Percentiles rank a stretch among this genome's conserved stretches.
Conservation (phyloP, 1,140 invertebrate species). For the Scaptomyza montana region DNA sequence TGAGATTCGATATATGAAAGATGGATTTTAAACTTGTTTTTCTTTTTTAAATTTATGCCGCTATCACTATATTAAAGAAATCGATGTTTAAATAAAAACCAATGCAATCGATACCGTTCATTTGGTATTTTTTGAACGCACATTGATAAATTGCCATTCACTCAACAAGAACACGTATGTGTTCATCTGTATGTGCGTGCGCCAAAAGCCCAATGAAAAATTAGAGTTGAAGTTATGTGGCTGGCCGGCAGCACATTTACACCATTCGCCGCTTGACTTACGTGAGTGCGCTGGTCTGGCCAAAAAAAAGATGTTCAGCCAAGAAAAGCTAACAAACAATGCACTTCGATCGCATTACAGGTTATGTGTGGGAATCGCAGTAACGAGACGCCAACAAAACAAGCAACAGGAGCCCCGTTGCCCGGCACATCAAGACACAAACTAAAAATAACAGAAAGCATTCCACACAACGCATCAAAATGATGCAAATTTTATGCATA, state of each 20-base stretch:
- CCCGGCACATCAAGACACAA: constrained; percentile 28
- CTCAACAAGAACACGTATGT: constrained; percentile 34
- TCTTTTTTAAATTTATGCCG: neutral
- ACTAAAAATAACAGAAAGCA: constrained; percentile 23
- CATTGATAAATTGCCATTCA: constrained; percentile 14
- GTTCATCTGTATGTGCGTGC: constrained; percentile 23
- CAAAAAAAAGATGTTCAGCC: neutral
- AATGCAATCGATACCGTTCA: neutral
- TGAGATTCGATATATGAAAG: too few species aligned
- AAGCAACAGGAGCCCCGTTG: constrained; percentile 49
- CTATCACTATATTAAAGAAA: neutral
- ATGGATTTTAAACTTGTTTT: too few species aligned
- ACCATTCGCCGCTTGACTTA: constrained; percentile 24
- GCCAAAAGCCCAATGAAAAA: constrained; percentile 37
- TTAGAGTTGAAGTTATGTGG: constrained; percentile 31
- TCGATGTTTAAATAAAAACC: neutral
- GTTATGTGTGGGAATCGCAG: constrained; percentile 40
- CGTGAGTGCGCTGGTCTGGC: constrained; percentile 16
- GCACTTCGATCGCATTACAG: constrained; percentile 1
- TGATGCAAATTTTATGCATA: constrained; percentile 52
- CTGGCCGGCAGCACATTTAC: constrained; percentile 16
- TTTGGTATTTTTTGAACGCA: too few species aligned
- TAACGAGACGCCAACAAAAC: constrained; percentile 31
- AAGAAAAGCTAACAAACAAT: neutral
- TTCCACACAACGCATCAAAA: constrained; percentile 45